Evolutionary conservation across 1,140 invertebrate genomes (phyloP).

Genomic region (Bilobella aurantiaca): DNA sequence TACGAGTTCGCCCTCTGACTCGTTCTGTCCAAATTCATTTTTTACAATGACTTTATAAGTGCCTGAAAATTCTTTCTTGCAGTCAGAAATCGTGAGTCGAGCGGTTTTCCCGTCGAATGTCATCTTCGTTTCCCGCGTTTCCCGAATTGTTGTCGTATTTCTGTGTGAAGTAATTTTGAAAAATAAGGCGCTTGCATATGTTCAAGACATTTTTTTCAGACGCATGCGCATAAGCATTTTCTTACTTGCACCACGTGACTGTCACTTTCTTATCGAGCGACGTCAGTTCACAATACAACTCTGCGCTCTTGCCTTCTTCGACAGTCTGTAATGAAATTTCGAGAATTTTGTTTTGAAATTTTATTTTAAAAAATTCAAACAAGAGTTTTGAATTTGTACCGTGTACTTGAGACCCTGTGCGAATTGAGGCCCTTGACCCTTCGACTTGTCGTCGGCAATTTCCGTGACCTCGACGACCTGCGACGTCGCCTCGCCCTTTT

Average conservation of each 20-base stretch:
- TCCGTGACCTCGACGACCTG: conserved; percentile 75
- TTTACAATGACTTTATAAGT: conserved; percentile 66
- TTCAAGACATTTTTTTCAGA: background rate
- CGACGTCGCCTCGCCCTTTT: conserved; percentile 85
- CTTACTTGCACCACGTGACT: conserved; percentile 72
- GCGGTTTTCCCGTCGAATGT: conserved; percentile 71
- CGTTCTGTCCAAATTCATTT: conserved; percentile 72
- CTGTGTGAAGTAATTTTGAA: conserved; percentile 38
- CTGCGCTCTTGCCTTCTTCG: conserved; percentile 63
- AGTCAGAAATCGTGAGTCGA: conserved; percentile 58
- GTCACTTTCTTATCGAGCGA: conserved; percentile 63
- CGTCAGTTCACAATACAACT: conserved; percentile 61
- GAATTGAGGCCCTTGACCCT: conserved; percentile 43
- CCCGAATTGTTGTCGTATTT: conserved; percentile 59
- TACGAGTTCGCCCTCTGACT: conserved; percentile 62
- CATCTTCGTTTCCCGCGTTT: conserved; percentile 56
- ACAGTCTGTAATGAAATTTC: conserved; percentile 45
- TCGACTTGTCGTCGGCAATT: conserved; percentile 54
- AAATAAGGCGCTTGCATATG: background rate
- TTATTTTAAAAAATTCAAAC: too few species aligned
- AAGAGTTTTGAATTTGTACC: too few species aligned
- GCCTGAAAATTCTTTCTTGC: conserved; percentile 57
- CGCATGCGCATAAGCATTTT: background rate
- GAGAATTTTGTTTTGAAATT: too few species aligned
- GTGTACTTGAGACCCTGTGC: conserved; percentile 59